These are phyloP conservation scores for Drosophila fungiperda DNA, from an alignment of 2,888 invertebrate genomes.

Conservation along the genomic window DNA sequence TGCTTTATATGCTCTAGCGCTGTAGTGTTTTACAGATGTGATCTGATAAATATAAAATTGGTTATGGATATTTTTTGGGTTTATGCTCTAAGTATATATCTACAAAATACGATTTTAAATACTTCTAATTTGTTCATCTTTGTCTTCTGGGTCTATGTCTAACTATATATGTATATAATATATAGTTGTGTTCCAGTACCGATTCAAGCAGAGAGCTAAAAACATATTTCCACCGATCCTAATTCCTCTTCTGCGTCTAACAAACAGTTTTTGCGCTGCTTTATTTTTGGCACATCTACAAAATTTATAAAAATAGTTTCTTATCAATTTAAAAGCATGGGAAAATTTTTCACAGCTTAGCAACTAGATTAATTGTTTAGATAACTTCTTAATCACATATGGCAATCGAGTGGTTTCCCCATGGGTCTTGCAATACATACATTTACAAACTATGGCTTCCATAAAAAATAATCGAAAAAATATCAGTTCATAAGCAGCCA, in stretches of 20 bases:
- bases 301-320: background rate
- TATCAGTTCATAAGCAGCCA: conserved; percentile 59
- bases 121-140: conserved; percentile 34
- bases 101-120: conserved; percentile 20
- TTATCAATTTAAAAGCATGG: conserved; percentile 48
- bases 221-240: conserved; percentile 13
- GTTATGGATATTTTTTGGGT: conserved; percentile 48
- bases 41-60: conserved; percentile 31
- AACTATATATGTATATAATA: conserved; percentile 18
- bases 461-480: conserved; percentile 29
- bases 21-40: conserved; percentile 48
- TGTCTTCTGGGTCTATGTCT: conserved; percentile 19
- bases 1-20: conserved; percentile 61
- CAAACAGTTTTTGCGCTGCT: conserved; percentile 66
- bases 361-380: conserved; percentile 49
- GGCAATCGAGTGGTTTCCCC: conserved; percentile 69
- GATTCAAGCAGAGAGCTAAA: conserved; percentile 26
- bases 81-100: conserved; percentile 46
- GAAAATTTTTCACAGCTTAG: conserved; percentile 67
- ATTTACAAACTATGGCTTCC: conserved; percentile 58
- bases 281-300: conserved; percentile 18
- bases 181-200: conserved; percentile 16
- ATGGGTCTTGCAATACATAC: conserved; percentile 59
- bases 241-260: conserved; percentile 68
- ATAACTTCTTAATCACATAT: conserved; percentile 54